A percentile compares a stretch with the other conserved stretches of the same genome.
Evolutionary conservation across 2,113 vertebrate species (phyloP).

Genomic region (Macquaria ambigua): DNA sequence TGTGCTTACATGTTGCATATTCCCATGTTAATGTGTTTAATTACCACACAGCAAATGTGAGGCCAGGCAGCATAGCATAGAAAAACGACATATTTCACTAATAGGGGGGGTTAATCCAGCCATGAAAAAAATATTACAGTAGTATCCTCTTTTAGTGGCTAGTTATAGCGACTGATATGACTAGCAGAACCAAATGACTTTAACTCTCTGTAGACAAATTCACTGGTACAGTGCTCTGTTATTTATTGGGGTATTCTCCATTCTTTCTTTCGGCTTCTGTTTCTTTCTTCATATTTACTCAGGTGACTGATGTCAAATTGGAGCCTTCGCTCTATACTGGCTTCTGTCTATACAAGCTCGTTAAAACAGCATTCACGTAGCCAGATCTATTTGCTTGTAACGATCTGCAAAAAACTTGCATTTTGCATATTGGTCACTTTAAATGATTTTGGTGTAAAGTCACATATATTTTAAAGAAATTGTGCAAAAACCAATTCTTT

Average conservation of each 20-base stretch:
- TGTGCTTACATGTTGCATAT: neutral
- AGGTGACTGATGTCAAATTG: neutral
- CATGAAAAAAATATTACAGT: neutral
- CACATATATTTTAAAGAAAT: neutral
- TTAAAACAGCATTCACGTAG: neutral
- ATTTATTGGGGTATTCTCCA: neutral
- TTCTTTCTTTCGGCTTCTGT: neutral
- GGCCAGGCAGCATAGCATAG: neutral
- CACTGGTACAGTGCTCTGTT: neutral
- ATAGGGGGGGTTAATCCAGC: neutral
- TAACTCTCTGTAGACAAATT: neutral
- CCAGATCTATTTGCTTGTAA: neutral
- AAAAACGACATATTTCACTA: neutral
- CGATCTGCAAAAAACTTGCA: neutral
- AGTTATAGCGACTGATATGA: neutral
- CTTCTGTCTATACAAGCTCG: neutral
- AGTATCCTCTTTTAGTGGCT: neutral
- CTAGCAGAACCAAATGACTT: too few relatives aligned
- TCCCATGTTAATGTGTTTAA: neutral
- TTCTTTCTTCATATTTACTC: neutral
- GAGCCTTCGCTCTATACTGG: neutral
- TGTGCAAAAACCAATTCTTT: neutral
- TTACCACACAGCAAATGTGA: neutral
- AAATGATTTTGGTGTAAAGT: neutral
- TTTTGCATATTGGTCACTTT: neutral